phyloP scores from a whole-genome alignment of 2,797 vertebrate species.

The Parambassis ranga region DNA sequence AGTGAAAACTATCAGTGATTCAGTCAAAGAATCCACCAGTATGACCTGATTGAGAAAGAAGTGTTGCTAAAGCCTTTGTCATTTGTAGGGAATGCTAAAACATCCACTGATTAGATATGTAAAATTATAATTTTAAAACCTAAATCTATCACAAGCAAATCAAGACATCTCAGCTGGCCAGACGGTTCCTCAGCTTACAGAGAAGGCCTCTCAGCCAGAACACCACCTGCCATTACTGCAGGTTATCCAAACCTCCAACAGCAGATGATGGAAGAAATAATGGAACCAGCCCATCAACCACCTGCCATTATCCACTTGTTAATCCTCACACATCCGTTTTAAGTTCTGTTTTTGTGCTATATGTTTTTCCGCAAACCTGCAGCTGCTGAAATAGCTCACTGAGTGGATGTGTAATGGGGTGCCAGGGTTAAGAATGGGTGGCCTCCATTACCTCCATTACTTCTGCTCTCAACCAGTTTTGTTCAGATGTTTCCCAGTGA shows the following conservation, averaged over 20 bases:
- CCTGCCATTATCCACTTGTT: slow-evolving; percentile 65
- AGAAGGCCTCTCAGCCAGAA: slow-evolving; percentile 8
- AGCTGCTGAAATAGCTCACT: slow-evolving; percentile 60
- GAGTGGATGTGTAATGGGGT: slow-evolving; percentile 63
- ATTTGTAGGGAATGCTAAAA: not conserved
- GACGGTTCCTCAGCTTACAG: not conserved
- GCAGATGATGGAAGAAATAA: slow-evolving; percentile 59
- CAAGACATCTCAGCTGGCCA: not conserved
- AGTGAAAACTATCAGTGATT: no score
- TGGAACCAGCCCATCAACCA: slow-evolving; percentile 54
- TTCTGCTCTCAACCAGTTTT: slow-evolving; percentile 34
- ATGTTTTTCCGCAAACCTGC: slow-evolving; percentile 42
- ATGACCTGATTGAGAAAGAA: no score
- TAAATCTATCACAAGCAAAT: slow-evolving; percentile 13
- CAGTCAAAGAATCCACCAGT: no score
- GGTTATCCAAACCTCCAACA: slow-evolving; percentile 33
- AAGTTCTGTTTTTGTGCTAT: slow-evolving; percentile 51
- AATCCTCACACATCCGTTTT: slow-evolving; percentile 46
- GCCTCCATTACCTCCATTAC: slow-evolving; percentile 61
- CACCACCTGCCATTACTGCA: slow-evolving; percentile 29
- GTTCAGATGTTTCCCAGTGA: slow-evolving; percentile 26
- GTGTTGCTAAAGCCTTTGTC: not conserved
- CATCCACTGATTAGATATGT: not conserved
- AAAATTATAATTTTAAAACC: no score
- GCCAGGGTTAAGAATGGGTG: slow-evolving; percentile 60